A percentile compares a stretch with the other conserved stretches of the same genome.
Evolutionary conservation across 2,888 invertebrate species (phyloP).

Genomic region (Lordiphosa fenestrarum): DNA sequence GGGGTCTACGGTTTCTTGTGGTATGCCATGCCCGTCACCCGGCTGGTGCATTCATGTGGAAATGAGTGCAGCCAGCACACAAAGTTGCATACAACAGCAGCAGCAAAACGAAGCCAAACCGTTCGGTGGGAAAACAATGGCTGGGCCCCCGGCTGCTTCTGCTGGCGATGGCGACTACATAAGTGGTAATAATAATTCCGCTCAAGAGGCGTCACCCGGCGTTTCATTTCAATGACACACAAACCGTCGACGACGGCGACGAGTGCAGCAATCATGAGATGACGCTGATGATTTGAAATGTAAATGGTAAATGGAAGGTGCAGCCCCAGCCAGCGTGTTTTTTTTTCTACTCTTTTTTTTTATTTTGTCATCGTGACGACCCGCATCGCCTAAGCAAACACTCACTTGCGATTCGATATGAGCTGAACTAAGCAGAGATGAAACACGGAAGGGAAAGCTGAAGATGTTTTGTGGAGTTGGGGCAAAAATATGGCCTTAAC

Average conservation of each 20-base stretch:
- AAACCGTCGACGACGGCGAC: constrained; percentile 49
- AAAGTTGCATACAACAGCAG: constrained; percentile 56
- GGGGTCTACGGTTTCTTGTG: constrained; percentile 5
- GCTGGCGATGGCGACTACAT: constrained; percentile 46
- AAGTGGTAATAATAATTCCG: constrained; percentile 78
- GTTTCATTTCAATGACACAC: constrained; percentile 78
- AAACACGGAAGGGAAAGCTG: background rate
- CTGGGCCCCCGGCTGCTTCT: constrained; percentile 4
- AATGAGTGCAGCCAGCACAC: constrained; percentile 64
- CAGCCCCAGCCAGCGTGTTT: constrained; percentile 28
- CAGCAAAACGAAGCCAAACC: constrained; percentile 44
- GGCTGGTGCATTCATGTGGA: constrained; percentile 66
- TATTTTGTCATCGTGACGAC: constrained; percentile 52
- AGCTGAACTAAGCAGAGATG: constrained; percentile 23
- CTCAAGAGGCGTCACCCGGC: constrained; percentile 77
- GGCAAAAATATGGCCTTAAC: too few relatives aligned
- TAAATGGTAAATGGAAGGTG: constrained; percentile 48
- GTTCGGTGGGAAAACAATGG: constrained; percentile 64
- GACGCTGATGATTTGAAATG: constrained; percentile 30
- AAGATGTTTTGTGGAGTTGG: too few relatives aligned
- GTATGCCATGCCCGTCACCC: constrained; percentile 5
- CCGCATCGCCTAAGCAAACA: constrained; percentile 55
- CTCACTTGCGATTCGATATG: constrained; percentile 4
- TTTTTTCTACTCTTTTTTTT: background rate
- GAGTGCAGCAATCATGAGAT: constrained; percentile 36